Conservation (phyloP, 2,888 invertebrate genomes). For the Dione vanillae region DNA sequence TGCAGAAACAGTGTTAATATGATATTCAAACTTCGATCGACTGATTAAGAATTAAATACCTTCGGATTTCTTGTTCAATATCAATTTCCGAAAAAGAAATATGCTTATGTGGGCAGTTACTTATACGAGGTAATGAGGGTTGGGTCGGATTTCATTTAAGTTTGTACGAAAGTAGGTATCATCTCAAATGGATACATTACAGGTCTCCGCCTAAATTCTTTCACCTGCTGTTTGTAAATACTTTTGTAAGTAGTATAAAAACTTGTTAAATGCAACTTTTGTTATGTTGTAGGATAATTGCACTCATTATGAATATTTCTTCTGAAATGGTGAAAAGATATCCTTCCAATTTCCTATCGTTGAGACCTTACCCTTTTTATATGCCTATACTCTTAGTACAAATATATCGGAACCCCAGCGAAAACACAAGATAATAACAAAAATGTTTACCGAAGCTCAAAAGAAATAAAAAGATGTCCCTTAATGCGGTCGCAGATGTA, state of each 20-base stretch:
- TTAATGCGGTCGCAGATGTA: slow-evolving; percentile 79
- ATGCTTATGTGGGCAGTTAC: slow-evolving; percentile 47
- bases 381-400: slow-evolving; percentile 22
- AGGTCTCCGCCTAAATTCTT: slow-evolving; percentile 27
- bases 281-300: not conserved
- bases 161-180: slow-evolving; percentile 29
- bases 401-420: slow-evolving; percentile 53
- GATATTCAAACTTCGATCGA: slow-evolving; percentile 59
- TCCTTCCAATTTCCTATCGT: slow-evolving; percentile 37
- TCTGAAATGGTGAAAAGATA: slow-evolving; percentile 24
- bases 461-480: slow-evolving; percentile 82
- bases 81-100: slow-evolving; percentile 44
- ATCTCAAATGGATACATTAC: slow-evolving; percentile 26
- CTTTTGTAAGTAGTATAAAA: not conserved
- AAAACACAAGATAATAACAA: slow-evolving; percentile 75
- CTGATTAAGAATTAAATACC: slow-evolving; percentile 72
- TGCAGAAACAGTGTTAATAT: slow-evolving; percentile 77
- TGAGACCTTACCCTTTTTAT: slow-evolving; percentile 30
- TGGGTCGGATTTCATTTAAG: slow-evolving; percentile 45
- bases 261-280: not conserved
- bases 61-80: slow-evolving; percentile 52
- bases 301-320: not conserved
- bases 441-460: slow-evolving; percentile 80
- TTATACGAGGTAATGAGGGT: slow-evolving; percentile 46
- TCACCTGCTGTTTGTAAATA: slow-evolving; percentile 7